Conservation (phyloP, 2,797 vertebrate species). For the Varecia variegata region DNA sequence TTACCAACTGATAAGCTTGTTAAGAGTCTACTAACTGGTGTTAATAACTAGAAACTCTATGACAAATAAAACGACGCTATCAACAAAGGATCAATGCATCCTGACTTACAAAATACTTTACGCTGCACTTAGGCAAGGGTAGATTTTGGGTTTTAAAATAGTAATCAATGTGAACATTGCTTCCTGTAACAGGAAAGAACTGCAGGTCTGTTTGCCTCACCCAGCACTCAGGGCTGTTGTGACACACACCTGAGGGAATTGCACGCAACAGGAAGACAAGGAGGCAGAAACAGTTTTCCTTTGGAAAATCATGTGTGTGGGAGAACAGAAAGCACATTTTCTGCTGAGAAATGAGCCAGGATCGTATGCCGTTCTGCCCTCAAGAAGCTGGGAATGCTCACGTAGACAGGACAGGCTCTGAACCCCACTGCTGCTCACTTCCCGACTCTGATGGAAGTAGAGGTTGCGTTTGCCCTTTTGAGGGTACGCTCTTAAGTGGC, state of each 20-base stretch:
- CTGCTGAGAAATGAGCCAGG: not conserved
- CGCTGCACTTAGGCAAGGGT: not conserved
- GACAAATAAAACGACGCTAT: not conserved
- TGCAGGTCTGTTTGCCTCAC: not conserved
- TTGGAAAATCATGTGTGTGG: not conserved
- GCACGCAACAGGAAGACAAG: not conserved
- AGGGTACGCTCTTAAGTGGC: not conserved
- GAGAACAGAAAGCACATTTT: not conserved
- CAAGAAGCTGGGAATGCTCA: not conserved
- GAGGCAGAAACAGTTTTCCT: not conserved
- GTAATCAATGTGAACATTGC: not conserved
- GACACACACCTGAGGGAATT: not conserved
- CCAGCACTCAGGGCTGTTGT: not conserved
- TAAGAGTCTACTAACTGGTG: not conserved
- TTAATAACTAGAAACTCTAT: not conserved
- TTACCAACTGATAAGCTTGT: not conserved
- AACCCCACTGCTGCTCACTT: accelerated
- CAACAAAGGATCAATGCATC: not conserved
- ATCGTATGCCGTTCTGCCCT: not conserved
- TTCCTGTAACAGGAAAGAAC: not conserved
- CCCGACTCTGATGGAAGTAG: not conserved
- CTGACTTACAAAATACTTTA: not conserved
- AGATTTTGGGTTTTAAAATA: not conserved
- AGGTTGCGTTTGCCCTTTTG: not conserved
- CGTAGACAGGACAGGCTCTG: not conserved